Evolutionary conservation across 1,140 invertebrate genomes (phyloP).

Genomic region (Cherax quadricarinatus): DNA sequence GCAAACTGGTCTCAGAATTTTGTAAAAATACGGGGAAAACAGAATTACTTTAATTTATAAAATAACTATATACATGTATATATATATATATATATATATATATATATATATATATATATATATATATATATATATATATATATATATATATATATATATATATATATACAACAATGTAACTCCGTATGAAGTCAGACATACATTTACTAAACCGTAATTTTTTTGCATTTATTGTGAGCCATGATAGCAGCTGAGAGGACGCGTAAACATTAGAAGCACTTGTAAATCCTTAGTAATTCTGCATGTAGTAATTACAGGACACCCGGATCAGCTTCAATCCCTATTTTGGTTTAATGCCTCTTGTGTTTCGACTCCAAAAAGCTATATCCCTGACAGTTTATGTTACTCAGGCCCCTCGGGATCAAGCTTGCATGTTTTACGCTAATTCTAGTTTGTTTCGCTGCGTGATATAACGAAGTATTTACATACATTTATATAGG

Average conservation of each 20-base stretch:
- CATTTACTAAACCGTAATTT: neutral
- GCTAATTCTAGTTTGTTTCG: neutral
- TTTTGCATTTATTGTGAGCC: neutral
- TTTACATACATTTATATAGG: too few relatives aligned
- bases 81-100: constrained; percentile 43
- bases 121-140: constrained; percentile 53
- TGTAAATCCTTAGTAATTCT: constrained; percentile 40
- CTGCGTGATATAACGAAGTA: too few relatives aligned
- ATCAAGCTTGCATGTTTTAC: neutral
- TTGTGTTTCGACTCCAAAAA: neutral
- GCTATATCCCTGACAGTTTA: neutral
- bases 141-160: constrained; percentile 57
- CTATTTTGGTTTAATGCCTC: constrained; percentile 29
- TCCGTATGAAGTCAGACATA: neutral
- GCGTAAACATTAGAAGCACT: neutral
- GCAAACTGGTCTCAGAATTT: too few relatives aligned
- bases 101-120: constrained; percentile 44
- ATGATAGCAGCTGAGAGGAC: neutral
- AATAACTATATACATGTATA: neutral
- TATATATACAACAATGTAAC: constrained; percentile 18
- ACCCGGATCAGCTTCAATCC: constrained; percentile 19
- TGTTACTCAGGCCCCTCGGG: neutral
- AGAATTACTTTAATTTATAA: too few relatives aligned
- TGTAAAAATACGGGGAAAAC: too few relatives aligned
- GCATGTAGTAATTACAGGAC: constrained; percentile 8